Evolutionary conservation across 2,888 invertebrate species (phyloP).

Genomic region (Tetropium fuscum): DNA sequence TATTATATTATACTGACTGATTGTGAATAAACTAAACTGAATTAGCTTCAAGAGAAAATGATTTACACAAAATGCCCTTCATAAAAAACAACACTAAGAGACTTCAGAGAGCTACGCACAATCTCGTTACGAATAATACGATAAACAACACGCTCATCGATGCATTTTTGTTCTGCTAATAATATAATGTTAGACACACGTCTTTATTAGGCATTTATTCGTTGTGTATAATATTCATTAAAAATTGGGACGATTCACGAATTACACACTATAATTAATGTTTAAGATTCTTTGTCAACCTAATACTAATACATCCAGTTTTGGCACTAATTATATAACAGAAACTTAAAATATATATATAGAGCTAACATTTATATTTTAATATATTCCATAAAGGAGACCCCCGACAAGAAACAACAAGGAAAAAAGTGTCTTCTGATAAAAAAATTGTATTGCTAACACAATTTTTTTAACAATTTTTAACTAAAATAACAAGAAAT

Average conservation of each 20-base stretch:
- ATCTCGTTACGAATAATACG: neutral
- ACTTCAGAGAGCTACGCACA: neutral
- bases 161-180: no score
- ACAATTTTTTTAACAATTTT: no score
- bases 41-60: no score
- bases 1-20: no score
- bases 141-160: no score
- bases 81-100: neutral
- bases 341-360: neutral
- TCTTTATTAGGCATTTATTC: constrained; percentile 11
- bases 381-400: constrained; percentile 2
- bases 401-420: no score
- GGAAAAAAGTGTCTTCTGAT: no score
- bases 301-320: constrained; percentile 3
- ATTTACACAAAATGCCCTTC: no score
- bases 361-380: neutral
- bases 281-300: neutral
- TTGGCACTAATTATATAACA: constrained; percentile 20
- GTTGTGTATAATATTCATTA: neutral
- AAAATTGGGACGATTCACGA: neutral
- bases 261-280: constrained; percentile 5
- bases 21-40: no score
- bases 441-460: no score
- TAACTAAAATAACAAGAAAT: no score
- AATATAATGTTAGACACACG: no score